Evolutionary conservation across 2,888 invertebrate species (phyloP).

Genomic region (Luffia ferchaultella): DNA sequence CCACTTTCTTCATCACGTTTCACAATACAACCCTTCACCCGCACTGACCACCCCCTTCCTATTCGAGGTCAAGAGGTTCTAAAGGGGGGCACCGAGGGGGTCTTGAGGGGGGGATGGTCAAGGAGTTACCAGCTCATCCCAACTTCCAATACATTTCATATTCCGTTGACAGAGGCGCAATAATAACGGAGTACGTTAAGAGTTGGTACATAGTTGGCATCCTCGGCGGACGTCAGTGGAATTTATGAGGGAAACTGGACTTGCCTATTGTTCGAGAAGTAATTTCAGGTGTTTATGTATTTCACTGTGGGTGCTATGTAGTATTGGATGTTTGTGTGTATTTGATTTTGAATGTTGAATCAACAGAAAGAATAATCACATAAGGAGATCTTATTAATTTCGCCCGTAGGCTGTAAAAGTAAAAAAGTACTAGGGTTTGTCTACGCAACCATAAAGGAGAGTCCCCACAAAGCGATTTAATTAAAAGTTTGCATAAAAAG

Average conservation of each 20-base stretch:
- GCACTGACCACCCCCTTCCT: constrained; percentile 33
- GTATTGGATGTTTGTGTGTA: no score
- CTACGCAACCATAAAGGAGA: no score
- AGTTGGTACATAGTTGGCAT: constrained; percentile 7
- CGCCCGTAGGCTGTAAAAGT: no score
- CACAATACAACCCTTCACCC: constrained; percentile 22
- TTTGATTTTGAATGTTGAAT: no score
- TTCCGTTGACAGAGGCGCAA: constrained; percentile 67
- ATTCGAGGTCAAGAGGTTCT: constrained; percentile 36
- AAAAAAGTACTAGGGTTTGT: no score
- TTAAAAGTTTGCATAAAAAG: no score
- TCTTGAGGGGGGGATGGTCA: constrained; percentile 29
- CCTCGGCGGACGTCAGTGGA: neutral
- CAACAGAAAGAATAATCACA: no score
- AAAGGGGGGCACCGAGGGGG: constrained; percentile 11
- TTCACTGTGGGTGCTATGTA: no score
- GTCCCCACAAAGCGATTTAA: no score
- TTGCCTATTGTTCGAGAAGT: neutral
- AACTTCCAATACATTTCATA: constrained; percentile 64
- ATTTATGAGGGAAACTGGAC: neutral
- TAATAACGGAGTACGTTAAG: constrained; percentile 39
- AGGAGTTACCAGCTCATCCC: constrained; percentile 56
- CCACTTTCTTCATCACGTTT: constrained; percentile 20
- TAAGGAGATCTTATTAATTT: no score
- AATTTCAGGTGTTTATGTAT: neutral